Evolutionary conservation across 2,113 vertebrate genomes (phyloP).

Genomic region (Candoia aspera): DNA sequence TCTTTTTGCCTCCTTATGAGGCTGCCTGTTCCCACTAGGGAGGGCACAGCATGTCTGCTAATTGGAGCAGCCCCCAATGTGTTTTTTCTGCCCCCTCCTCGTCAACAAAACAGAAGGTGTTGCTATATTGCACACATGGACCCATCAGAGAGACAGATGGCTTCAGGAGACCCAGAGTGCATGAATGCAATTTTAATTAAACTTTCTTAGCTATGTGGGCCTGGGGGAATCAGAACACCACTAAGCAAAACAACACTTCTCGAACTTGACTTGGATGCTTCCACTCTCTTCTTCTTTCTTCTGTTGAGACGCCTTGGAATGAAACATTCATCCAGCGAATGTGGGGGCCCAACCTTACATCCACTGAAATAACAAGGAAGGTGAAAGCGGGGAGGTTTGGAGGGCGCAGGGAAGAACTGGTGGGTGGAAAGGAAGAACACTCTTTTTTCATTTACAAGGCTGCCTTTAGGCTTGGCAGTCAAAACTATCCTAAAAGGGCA

Average conservation of each 20-base stretch:
- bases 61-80: accelerated
- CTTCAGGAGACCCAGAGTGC: slow-evolving; percentile 37
- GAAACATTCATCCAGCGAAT: background rate
- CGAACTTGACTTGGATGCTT: background rate
- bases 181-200: slow-evolving; percentile 58
- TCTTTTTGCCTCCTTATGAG: background rate
- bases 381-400: background rate
- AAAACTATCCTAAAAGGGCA: background rate
- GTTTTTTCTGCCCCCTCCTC: background rate
- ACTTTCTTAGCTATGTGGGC: slow-evolving; percentile 28
- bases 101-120: slow-evolving; percentile 32
- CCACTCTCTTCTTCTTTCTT: background rate
- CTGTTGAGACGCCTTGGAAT: background rate
- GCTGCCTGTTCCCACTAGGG: accelerated
- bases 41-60: background rate
- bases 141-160: slow-evolving; percentile 40
- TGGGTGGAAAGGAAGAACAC: background rate
- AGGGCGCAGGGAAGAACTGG: background rate
- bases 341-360: background rate
- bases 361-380: background rate
- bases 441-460: background rate
- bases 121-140: background rate
- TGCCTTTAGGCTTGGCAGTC: background rate
- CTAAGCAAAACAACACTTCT: background rate
- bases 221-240: slow-evolving; percentile 25